phyloP scores from a whole-genome alignment of 2,797 vertebrate species.

The Meriones psammophilus region DNA sequence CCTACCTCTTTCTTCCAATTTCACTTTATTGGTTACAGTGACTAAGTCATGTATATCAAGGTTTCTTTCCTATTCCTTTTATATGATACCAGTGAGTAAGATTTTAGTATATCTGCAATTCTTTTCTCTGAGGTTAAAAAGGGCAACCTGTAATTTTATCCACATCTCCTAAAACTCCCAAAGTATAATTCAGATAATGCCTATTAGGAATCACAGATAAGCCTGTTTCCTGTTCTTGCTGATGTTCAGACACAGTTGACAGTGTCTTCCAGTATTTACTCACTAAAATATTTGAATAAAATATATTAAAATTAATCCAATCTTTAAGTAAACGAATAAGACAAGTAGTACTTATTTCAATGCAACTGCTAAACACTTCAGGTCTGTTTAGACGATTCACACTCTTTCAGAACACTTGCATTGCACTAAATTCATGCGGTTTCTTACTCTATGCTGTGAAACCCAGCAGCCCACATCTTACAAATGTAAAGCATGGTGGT shows the following conservation, averaged over 20 bases:
- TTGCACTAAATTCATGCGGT: neutral
- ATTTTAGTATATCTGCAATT: neutral
- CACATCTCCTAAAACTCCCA: neutral
- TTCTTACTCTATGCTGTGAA: neutral
- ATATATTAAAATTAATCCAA: neutral
- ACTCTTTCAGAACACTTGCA: neutral
- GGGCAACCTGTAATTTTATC: neutral
- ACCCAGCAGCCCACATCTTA: neutral
- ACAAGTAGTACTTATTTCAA: neutral
- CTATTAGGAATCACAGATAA: constrained; percentile 19
- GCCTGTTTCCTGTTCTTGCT: constrained; percentile 4
- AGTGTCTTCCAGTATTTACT: neutral
- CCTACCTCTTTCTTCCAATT: neutral
- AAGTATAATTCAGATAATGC: constrained; percentile 27
- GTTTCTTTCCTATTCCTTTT: neutral
- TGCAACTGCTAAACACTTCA: neutral
- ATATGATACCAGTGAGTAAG: neutral
- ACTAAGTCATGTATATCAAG: neutral
- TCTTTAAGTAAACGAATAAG: neutral
- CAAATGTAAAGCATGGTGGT: neutral
- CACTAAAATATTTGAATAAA: neutral
- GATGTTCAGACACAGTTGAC: neutral
- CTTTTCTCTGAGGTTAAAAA: constrained; percentile 23
- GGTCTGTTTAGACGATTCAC: neutral
- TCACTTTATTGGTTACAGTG: neutral